Conservation (phyloP, 2,888 invertebrate species). For the Apamea sordens region DNA sequence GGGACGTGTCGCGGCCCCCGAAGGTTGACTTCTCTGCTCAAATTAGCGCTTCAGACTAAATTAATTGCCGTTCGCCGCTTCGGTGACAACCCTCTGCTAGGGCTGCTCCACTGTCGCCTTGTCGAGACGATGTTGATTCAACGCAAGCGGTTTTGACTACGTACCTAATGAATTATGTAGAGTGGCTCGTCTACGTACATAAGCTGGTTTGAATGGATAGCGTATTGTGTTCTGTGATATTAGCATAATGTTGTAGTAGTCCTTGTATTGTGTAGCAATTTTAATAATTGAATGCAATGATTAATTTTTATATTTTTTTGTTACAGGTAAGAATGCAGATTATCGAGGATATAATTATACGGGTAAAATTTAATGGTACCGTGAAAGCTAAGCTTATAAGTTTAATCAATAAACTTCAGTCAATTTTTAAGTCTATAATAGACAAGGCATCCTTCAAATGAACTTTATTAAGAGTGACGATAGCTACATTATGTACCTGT, state of each 20-base stretch:
- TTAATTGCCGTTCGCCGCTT: conserved; percentile 83
- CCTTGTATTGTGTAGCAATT: not conserved
- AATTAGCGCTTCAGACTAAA: conserved; percentile 87
- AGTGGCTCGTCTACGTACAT: conserved; percentile 31
- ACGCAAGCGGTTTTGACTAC: conserved; percentile 49
- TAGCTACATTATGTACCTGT: not conserved
- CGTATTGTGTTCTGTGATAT: conserved; percentile 1
- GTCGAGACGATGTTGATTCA: conserved; percentile 52
- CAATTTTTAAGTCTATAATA: not conserved
- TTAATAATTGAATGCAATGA: not conserved
- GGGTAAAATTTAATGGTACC: conserved; percentile 4
- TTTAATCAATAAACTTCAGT: not conserved
- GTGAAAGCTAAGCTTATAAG: not conserved
- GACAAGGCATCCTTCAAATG: not conserved
- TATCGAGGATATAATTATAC: not conserved
- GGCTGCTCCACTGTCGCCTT: conserved; percentile 50
- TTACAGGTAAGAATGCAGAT: conserved; percentile 65
- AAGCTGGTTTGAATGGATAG: conserved; percentile 3
- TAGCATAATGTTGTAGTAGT: not conserved
- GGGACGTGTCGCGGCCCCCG: conserved; percentile 39
- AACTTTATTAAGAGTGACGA: not conserved
- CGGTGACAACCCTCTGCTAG: conserved; percentile 78
- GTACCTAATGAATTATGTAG: conserved; percentile 50
- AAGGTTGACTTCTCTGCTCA: conserved; percentile 78
- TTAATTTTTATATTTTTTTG: conserved; percentile 51